Base-by-base conservation (phyloP, 2,113 vertebrate genomes). In the Apteryx owenii region DNA sequence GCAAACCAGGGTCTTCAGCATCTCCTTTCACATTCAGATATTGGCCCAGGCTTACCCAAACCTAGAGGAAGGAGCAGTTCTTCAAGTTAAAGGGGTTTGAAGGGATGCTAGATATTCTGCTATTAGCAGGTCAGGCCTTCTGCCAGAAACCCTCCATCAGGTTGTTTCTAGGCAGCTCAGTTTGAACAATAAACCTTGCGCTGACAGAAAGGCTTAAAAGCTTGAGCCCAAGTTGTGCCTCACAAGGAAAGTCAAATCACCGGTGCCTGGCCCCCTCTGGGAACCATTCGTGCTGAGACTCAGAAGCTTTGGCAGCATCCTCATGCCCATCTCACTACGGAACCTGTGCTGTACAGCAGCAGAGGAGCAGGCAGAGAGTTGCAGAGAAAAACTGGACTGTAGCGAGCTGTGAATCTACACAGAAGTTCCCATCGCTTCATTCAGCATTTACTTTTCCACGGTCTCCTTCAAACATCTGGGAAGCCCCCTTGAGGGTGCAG, bases 221-320 rank as follows among this genome's bases (percentile, higher is more conserved):
- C 10, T 15, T 25, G n/a, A 60, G 31, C 16, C 20, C 64, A 5
- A 7, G 4, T 0, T 12, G 40, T 53, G 51, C 18, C 26, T 46
- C 56, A 40, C n/a, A 2, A 31, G 70, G 46, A 28, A 53, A 86
- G 38, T 2, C 61, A 33, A 56, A 6, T 3, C 56, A 81, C n/a
- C 11, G 26, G 11, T 13, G 23, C 8, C 10, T 16, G 69, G 50
- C 12, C 42, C 18, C 18, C 70, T 46, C 53, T 65, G 53, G n/a
- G 84, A 71, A 58, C 29, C 22, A 53, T 31, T 3, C 26, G 3
- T 2, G 29, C 1, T 13, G 77, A 79, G 60, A 36, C 54, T 69
- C 58, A 14, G 86, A 60, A 75, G 89, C 82, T 86, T 7, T 42
- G 77, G 79, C 72, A 90, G 54, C 91, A 81, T 36, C 94, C 38